Percentiles rank a stretch among this genome's conserved stretches.
phyloP scores from a whole-genome alignment of 1,140 invertebrate genomes.

The Diachasma alloeum region DNA sequence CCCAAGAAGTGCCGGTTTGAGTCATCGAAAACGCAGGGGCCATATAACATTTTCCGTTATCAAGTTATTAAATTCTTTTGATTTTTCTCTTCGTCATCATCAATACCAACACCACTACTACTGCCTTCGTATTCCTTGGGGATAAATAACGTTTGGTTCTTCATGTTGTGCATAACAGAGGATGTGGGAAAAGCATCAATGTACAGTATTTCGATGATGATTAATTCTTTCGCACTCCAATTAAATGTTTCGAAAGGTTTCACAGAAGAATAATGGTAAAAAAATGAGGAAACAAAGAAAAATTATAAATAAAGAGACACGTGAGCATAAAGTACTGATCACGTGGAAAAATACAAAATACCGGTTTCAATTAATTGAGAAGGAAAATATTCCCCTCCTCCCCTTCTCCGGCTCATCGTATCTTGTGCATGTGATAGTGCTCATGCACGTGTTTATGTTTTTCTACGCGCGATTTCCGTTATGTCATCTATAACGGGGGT shows the following conservation, averaged over 20 bases:
- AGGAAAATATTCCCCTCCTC: neutral
- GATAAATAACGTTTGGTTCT: neutral
- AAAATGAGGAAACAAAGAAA: neutral
- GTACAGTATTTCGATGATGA: neutral
- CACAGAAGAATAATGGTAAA: neutral
- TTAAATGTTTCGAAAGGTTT: neutral
- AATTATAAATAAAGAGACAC: neutral
- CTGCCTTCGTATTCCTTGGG: neutral
- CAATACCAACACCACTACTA: neutral
- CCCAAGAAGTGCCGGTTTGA: neutral
- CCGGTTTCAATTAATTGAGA: slow-evolving; percentile 11
- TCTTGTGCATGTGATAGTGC: neutral
- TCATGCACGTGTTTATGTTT: slow-evolving; percentile 27
- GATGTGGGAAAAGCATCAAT: neutral
- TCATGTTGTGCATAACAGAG: neutral
- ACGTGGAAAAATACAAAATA: neutral
- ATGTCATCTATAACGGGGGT: slow-evolving; percentile 39
- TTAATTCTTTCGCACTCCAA: neutral
- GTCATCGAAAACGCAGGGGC: neutral
- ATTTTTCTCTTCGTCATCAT: neutral
- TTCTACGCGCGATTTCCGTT: slow-evolving; percentile 37
- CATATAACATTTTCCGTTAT: slow-evolving; percentile 2
- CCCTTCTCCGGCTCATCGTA: neutral
- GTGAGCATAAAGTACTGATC: neutral
- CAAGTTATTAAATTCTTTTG: neutral